These are phyloP conservation scores for Lepidochrysops patricia DNA, from an alignment of 2,888 invertebrate species.

Conservation along the genomic window DNA sequence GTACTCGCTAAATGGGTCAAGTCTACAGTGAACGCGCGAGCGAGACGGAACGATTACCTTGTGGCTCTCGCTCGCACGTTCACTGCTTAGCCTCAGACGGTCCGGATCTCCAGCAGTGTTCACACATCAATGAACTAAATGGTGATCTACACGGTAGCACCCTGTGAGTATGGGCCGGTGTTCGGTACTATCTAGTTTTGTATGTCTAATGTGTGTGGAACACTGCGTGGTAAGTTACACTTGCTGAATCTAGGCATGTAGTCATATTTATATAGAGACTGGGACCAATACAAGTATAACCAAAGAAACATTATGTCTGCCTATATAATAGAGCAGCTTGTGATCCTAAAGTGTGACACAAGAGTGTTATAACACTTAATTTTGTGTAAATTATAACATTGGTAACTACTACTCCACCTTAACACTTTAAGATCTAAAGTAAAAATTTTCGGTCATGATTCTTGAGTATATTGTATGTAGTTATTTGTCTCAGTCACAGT, in stretches of 20 bases:
- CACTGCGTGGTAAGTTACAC: neutral
- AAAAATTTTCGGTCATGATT: too few species aligned
- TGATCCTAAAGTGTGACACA: too few species aligned
- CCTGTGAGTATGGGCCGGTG: neutral
- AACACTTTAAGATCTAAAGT: too few species aligned
- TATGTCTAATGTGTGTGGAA: neutral
- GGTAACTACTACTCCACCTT: too few species aligned
- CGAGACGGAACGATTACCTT: neutral
- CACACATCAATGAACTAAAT: neutral
- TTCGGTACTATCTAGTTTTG: neutral
- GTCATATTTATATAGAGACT: neutral
- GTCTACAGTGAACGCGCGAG: neutral
- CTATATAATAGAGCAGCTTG: too few species aligned
- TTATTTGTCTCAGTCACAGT: too few species aligned
- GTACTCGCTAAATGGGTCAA: too few species aligned
- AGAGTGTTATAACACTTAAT: too few species aligned
- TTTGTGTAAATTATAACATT: too few species aligned
- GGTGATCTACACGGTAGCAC: neutral
- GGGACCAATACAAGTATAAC: too few species aligned
- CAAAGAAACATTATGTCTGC: too few species aligned
- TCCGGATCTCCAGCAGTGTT: neutral
- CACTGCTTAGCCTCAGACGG: neutral
- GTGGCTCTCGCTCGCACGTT: neutral
- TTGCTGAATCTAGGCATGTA: neutral
- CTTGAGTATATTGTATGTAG: too few species aligned